Percentiles rank a stretch among this genome's conserved stretches.
Evolutionary conservation across 2,888 invertebrate species (phyloP).

Genomic region (Mythimna pallens): DNA sequence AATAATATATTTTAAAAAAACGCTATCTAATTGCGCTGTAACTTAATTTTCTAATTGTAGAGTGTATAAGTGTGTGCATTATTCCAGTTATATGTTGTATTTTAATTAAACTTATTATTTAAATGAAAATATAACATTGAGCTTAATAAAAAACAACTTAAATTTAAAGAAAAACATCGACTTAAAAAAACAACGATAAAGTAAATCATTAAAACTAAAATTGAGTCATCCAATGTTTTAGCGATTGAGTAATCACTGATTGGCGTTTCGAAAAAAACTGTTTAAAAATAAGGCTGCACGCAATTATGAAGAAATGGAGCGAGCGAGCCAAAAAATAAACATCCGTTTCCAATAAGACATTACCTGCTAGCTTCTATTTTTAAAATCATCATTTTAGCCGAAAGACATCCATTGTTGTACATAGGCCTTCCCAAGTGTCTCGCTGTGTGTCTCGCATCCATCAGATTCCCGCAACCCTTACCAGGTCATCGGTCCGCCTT

Average conservation of each 20-base stretch:
- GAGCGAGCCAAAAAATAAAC: slow-evolving; percentile 13
- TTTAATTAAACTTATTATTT: neutral
- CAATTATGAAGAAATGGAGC: slow-evolving; percentile 55
- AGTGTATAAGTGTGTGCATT: neutral
- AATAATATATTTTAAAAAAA: no score
- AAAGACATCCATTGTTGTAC: no score
- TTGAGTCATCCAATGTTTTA: slow-evolving; percentile 44
- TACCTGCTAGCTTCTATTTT: slow-evolving; percentile 1
- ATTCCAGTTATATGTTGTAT: no score
- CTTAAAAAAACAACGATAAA: slow-evolving; percentile 1
- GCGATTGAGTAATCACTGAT: slow-evolving; percentile 38
- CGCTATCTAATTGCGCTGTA: no score
- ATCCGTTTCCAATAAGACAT: slow-evolving; percentile 27
- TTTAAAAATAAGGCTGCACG: slow-evolving; percentile 35
- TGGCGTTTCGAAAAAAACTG: slow-evolving; percentile 31
- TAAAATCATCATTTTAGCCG: no score
- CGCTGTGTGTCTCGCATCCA: no score
- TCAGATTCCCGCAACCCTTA: no score
- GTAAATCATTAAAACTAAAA: slow-evolving; percentile 28
- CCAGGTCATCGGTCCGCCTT: no score
- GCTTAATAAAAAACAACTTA: neutral
- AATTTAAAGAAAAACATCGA: slow-evolving; percentile 12
- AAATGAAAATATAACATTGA: neutral
- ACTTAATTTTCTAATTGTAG: neutral
- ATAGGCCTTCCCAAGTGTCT: no score